phyloP scores from a whole-genome alignment of 2,797 vertebrate species.

The Diplodus puntazzo region DNA sequence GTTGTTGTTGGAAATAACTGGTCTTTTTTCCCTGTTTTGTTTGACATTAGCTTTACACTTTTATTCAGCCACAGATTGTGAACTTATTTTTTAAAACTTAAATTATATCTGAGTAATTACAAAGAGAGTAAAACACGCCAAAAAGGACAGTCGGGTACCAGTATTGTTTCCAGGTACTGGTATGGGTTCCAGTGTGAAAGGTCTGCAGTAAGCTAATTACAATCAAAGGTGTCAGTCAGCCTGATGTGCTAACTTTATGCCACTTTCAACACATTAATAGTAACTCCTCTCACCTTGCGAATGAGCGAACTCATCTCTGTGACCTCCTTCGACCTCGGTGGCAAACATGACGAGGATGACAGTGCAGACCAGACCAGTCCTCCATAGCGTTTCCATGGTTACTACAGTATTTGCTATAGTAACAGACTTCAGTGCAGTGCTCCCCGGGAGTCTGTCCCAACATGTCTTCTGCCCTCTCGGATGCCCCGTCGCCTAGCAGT shows the following conservation, averaged over 20 bases:
- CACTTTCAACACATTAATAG: background rate
- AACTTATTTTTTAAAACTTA: no score
- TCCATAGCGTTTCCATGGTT: slow-evolving; percentile 94
- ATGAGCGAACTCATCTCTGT: slow-evolving; percentile 80
- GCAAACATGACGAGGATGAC: slow-evolving; percentile 86
- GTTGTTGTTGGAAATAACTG: no score
- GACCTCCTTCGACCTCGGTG: slow-evolving; percentile 80
- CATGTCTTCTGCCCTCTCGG: slow-evolving; percentile 95
- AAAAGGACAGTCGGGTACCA: no score
- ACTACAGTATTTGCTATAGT: slow-evolving; percentile 85
- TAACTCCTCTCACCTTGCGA: slow-evolving; percentile 90
- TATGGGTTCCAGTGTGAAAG: no score
- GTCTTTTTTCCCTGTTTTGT: no score
- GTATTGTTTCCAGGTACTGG: no score
- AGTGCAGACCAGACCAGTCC: slow-evolving; percentile 89
- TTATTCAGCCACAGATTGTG: no score
- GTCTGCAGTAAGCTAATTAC: no score
- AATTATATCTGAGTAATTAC: no score
- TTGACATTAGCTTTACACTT: no score
- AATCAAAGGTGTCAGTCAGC: background rate
- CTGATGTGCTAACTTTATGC: background rate
- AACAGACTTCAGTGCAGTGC: slow-evolving; percentile 87
- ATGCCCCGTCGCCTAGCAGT: slow-evolving; percentile 88
- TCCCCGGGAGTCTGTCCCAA: slow-evolving; percentile 91
- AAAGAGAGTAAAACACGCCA: no score